Conservation (phyloP, 1,140 invertebrate species). For the Mactra quadrangularis region DNA sequence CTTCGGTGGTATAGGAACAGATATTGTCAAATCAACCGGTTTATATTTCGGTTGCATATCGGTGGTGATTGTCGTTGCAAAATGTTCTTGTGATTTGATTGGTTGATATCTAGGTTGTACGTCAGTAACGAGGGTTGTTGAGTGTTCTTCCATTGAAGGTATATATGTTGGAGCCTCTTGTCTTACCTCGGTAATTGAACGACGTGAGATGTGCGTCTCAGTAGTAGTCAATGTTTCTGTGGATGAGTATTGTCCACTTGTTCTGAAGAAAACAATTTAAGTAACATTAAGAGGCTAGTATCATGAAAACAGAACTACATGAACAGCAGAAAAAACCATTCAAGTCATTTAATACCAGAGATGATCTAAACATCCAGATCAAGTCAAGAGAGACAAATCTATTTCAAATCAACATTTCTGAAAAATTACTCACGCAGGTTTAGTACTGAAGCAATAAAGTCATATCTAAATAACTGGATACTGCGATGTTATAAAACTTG, state of each 20-base stretch:
- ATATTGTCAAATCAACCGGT: constrained; percentile 80
- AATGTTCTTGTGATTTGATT: constrained; percentile 68
- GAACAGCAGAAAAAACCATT: too few species aligned
- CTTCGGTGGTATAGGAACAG: constrained; percentile 88
- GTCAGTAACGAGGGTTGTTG: constrained; percentile 74
- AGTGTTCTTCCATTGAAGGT: constrained; percentile 70
- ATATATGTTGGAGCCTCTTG: constrained; percentile 67
- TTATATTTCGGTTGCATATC: constrained; percentile 79
- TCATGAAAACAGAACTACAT: too few species aligned
- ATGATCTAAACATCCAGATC: not conserved
- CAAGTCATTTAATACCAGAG: too few species aligned
- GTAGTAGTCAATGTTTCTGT: constrained; percentile 76
- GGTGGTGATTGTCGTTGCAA: constrained; percentile 75
- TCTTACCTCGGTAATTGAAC: constrained; percentile 67
- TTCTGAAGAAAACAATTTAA: constrained; percentile 61
- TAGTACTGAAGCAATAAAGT: too few species aligned
- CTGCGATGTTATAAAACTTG: too few species aligned
- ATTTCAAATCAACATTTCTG: too few species aligned
- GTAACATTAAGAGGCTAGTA: too few species aligned
- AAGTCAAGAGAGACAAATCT: not conserved
- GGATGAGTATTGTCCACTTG: constrained; percentile 56
- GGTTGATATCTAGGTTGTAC: constrained; percentile 61
- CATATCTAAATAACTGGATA: too few species aligned
- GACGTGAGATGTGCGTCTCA: constrained; percentile 74
- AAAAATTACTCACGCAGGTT: too few species aligned